Conservation (phyloP, 2,797 vertebrate genomes). For the Balearica regulorum region DNA sequence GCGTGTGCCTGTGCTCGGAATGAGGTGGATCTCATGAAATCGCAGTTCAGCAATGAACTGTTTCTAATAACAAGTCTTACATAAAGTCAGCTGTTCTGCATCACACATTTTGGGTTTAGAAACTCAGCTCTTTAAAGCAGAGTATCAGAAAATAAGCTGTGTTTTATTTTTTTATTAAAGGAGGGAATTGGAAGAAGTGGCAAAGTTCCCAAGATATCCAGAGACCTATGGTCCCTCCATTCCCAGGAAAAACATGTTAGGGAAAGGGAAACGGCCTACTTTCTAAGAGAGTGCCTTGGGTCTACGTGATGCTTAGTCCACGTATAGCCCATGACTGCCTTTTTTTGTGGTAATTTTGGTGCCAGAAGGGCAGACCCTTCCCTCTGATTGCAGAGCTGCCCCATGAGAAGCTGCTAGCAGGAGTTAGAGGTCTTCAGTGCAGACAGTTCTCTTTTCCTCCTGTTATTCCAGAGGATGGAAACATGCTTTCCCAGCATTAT, state of each 20-base stretch:
- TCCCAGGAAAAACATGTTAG: neutral
- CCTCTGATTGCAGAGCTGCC: neutral
- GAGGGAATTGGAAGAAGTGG: neutral
- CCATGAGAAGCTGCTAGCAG: neutral
- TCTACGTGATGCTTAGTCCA: neutral
- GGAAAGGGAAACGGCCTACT: neutral
- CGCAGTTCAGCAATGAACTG: conserved; percentile 2
- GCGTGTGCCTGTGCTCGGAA: neutral
- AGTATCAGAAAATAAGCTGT: neutral
- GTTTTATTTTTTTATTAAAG: neutral
- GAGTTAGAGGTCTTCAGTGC: neutral
- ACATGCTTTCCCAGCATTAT: neutral
- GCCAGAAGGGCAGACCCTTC: neutral
- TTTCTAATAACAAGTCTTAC: conserved; percentile 49
- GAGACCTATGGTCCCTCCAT: neutral
- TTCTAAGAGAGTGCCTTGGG: neutral
- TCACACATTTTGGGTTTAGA: neutral
- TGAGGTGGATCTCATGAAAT: conserved; percentile 2
- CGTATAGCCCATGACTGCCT: neutral
- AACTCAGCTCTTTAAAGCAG: neutral
- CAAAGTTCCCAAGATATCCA: neutral
- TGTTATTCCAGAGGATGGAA: neutral
- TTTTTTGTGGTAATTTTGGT: neutral
- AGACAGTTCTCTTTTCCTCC: neutral
- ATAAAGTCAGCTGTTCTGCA: conserved; percentile 54